Base-by-base conservation (phyloP, 2,888 invertebrate species). In the Pharmacophagus antenor region DNA sequence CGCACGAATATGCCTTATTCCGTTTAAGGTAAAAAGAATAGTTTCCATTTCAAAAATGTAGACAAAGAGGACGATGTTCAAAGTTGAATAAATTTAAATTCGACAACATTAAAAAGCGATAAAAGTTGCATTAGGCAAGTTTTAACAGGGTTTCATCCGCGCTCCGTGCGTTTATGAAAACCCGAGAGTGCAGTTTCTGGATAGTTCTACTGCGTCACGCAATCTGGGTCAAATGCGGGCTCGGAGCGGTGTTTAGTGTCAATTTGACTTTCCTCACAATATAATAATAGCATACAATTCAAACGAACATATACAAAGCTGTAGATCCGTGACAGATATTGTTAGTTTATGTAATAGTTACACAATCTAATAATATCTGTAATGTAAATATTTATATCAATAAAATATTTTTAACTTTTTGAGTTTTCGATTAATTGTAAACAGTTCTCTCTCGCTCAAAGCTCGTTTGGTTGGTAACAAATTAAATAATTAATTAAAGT, bases 111-210 rank as follows among this genome's bases (percentile, higher is more conserved):
- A 22, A 42, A 46, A 44, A 20, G 49, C 41, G 27, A 31, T 44
- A 51, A 57, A 51, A 51, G 42, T 50, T 50, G 44, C 17, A 18
- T 31, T 31, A 27, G 31, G 44, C 22, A 21, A 51, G 57, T 51
- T 57, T 49, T 27, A 51, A 50, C 42, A 42, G 27, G 37, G 56
- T 56, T 56, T n/a, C 23, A 56, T 17, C 27, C 8, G 18, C 25
- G 56, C 42, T 31, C 37, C 42, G 20, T n/a, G 15, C 56, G 44
- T 22, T 49, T 37, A 20, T 56, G 56, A 49, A 56, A n/a, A 15
- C 12, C 18, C 12, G 15, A 4, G 21, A 18, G 15, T 23, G 55
- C n/a, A 18, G 6, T 25, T 37, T 49, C 15, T 23, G 7, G 48
- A 12, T 46, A 47, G 27, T 47, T 37, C 37, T 41, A 49, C 41